These are phyloP conservation scores for Oscheius sp. DNA, from an alignment of 2,888 invertebrate species.

Conservation along the genomic window DNA sequence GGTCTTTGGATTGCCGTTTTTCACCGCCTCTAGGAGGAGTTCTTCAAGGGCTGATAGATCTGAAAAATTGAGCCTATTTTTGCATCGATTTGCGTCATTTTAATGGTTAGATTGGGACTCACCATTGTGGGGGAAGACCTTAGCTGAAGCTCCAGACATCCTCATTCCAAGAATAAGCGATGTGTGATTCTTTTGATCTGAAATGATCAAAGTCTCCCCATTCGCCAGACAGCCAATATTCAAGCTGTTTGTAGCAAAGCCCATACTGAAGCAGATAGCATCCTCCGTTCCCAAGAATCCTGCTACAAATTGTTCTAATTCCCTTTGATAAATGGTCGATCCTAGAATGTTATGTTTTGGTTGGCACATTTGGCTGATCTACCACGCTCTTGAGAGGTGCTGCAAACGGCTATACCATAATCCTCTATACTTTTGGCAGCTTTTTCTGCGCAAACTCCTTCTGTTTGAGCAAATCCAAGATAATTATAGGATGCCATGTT, in stretches of 20 bases:
- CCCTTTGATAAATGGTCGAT: slow-evolving; percentile 79
- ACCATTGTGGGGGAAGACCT: slow-evolving; percentile 81
- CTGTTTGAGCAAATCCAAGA: slow-evolving; percentile 87
- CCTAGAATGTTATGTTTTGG: slow-evolving; percentile 35
- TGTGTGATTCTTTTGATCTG: slow-evolving; percentile 96
- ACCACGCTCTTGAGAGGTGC: slow-evolving; percentile 51
- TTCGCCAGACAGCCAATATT: slow-evolving; percentile 87
- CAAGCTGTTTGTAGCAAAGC: slow-evolving; percentile 94
- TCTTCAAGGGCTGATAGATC: slow-evolving; percentile 78
- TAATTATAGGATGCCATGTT: slow-evolving; percentile 99
- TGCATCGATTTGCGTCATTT: background rate
- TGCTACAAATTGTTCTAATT: slow-evolving; percentile 85
- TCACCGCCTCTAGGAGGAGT: slow-evolving; percentile 81
- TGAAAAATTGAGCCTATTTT: no score
- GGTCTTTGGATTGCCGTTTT: slow-evolving; percentile 80
- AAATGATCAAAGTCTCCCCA: slow-evolving; percentile 84
- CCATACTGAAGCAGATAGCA: slow-evolving; percentile 95
- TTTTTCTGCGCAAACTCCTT: slow-evolving; percentile 81
- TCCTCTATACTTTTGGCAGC: slow-evolving; percentile 79
- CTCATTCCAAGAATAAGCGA: slow-evolving; percentile 92
- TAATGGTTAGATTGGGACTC: slow-evolving; percentile 35
- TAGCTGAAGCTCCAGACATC: slow-evolving; percentile 84
- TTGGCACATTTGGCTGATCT: slow-evolving; percentile 29
- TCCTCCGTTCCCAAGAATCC: slow-evolving; percentile 89
- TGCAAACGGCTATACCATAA: slow-evolving; percentile 81